A percentile compares a stretch with the other conserved stretches of the same genome.
These are phyloP conservation scores for Drosophila nr. medialis DNA, from an alignment of 2,888 invertebrate genomes.

Conservation along the genomic window DNA sequence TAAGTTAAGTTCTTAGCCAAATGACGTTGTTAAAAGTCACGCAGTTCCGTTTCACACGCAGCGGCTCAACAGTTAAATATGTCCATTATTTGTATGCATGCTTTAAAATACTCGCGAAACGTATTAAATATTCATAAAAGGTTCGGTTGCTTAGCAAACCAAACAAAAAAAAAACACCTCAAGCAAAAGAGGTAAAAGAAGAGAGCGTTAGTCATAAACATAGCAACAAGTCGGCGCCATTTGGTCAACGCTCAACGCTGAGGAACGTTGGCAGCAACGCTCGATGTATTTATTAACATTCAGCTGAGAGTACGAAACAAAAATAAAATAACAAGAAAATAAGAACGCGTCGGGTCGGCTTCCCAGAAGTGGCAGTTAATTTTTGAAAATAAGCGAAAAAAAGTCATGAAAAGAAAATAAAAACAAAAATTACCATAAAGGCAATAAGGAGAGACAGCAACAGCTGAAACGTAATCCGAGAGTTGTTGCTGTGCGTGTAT, in stretches of 20 bases:
- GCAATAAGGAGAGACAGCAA: slow-evolving; percentile 40
- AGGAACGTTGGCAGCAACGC: slow-evolving; percentile 28
- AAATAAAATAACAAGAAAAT: slow-evolving; percentile 8
- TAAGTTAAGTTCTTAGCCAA: slow-evolving; percentile 41
- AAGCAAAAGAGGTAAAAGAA: slow-evolving; percentile 20
- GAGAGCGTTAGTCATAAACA: slow-evolving; percentile 43
- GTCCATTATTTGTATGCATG: slow-evolving; percentile 47
- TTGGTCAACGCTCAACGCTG: slow-evolving; percentile 38
- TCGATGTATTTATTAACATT: slow-evolving; percentile 69
- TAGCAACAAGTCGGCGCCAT: slow-evolving; percentile 76
- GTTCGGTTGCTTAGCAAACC: slow-evolving; percentile 36
- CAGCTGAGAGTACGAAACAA: slow-evolving; percentile 46
- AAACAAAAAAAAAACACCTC: slow-evolving; percentile 17
- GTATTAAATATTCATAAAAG: slow-evolving; percentile 71
- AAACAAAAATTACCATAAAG: slow-evolving; percentile 37
- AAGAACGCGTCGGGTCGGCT: slow-evolving; percentile 45
- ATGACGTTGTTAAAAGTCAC: slow-evolving; percentile 19
- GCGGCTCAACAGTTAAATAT: slow-evolving; percentile 41
- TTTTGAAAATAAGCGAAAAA: slow-evolving; percentile 56
- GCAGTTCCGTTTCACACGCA: slow-evolving; percentile 64
- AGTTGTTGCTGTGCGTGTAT: slow-evolving; percentile 19
- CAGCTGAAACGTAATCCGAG: slow-evolving; percentile 52
- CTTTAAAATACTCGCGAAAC: slow-evolving; percentile 50
- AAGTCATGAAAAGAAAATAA: not conserved
- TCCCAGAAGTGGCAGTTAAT: slow-evolving; percentile 79